Conservation (phyloP, 2,888 invertebrate species). For the Fissipunctia ypsillon region DNA sequence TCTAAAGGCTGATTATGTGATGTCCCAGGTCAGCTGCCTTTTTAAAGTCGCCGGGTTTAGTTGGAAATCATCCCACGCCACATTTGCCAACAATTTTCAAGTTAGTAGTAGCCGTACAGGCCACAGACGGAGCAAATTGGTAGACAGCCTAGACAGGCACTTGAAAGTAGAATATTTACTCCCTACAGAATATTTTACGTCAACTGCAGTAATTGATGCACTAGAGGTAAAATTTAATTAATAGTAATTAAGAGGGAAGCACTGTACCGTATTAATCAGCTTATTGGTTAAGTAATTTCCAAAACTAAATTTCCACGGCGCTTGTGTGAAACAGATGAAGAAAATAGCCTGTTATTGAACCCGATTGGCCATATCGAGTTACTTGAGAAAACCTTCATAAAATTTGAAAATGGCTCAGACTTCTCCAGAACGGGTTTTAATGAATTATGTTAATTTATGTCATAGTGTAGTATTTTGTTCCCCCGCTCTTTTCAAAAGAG, state of each 20-base stretch:
- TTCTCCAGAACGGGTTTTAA: too few species aligned
- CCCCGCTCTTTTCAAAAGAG: not conserved
- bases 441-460: not conserved
- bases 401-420: not conserved
- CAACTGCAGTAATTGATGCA: not conserved
- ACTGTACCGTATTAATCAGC: not conserved
- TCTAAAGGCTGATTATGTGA: too few species aligned
- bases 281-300: too few species aligned
- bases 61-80: not conserved
- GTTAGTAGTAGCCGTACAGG: not conserved
- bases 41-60: not conserved
- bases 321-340: not conserved
- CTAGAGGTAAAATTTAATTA: not conserved
- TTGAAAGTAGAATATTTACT: conserved; percentile 22
- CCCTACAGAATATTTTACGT: not conserved
- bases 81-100: not conserved
- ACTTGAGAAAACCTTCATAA: not conserved
- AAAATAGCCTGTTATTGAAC: conserved; percentile 8
- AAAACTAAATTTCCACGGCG: not conserved
- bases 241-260: not conserved
- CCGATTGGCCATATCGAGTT: not conserved
- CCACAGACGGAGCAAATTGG: conserved; percentile 6
- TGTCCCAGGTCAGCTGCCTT: too few species aligned
- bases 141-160: not conserved
- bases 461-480: not conserved